phyloP scores from a whole-genome alignment of 2,888 invertebrate genomes.

The Tipula confusa region DNA sequence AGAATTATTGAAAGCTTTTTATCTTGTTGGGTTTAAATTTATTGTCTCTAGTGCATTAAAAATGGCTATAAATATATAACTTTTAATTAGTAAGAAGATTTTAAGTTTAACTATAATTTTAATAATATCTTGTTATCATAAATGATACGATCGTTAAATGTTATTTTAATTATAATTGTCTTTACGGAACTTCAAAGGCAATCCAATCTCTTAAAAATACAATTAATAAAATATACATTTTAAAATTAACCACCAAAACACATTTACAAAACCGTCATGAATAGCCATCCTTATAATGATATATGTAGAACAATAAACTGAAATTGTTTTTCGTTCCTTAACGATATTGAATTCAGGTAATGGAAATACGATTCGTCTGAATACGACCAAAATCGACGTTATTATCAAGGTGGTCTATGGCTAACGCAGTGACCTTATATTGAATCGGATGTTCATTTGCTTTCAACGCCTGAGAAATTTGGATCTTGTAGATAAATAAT shows the following conservation, averaged over 20 bases:
- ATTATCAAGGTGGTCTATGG: too few relatives aligned
- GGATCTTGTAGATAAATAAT: too few relatives aligned
- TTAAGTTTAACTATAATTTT: not conserved
- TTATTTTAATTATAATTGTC: too few relatives aligned
- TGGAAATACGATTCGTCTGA: too few relatives aligned
- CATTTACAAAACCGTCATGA: not conserved
- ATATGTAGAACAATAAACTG: too few relatives aligned
- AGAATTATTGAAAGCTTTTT: conserved; percentile 20
- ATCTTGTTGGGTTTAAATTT: not conserved
- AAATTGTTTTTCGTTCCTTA: too few relatives aligned
- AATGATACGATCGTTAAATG: not conserved
- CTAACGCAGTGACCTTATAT: too few relatives aligned
- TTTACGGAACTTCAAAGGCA: not conserved
- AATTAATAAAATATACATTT: not conserved
- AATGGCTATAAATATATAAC: not conserved
- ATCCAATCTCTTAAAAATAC: not conserved
- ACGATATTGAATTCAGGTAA: too few relatives aligned
- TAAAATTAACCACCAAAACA: conserved; percentile 3
- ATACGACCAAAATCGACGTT: too few relatives aligned
- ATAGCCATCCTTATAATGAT: too few relatives aligned
- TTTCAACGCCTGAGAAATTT: too few relatives aligned
- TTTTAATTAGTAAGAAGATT: not conserved
- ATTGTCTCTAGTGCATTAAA: not conserved
- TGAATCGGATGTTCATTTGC: too few relatives aligned
- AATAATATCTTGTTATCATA: not conserved